These are phyloP conservation scores for Psophia crepitans DNA, from an alignment of 2,113 vertebrate species.

Conservation along the genomic window DNA sequence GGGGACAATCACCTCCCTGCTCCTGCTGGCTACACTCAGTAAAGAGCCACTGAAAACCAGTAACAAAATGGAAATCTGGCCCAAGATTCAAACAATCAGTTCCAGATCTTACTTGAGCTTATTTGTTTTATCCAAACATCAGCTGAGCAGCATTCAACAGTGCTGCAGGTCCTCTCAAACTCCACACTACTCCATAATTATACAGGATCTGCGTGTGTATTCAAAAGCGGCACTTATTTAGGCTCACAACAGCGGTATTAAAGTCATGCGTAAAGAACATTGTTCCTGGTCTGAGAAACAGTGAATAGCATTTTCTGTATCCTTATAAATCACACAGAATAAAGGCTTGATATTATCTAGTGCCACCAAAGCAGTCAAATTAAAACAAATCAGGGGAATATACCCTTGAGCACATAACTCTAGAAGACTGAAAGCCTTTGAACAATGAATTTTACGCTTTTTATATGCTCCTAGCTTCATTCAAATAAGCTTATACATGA, in stretches of 20 bases:
- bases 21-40: too few relatives aligned
- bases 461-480: neutral
- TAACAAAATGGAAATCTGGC: neutral
- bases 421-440: neutral
- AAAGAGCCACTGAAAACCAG: neutral
- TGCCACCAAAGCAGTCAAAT: neutral
- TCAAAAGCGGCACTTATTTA: neutral
- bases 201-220: rapidly evolving
- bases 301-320: neutral
- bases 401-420: neutral
- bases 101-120: neutral
- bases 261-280: neutral
- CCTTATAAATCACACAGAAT: neutral
- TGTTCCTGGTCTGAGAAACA: neutral
- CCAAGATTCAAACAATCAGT: neutral
- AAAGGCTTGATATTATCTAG: neutral
- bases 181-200: neutral
- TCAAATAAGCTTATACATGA: neutral
- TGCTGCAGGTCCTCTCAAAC: neutral
- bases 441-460: neutral
- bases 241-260: neutral
- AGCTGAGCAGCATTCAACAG: neutral
- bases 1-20: too few relatives aligned
- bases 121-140: slow-evolving; percentile 2
- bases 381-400: neutral